Percentiles rank a stretch among this genome's conserved stretches.
Evolutionary conservation across 2,888 invertebrate genomes (phyloP).

Genomic region (Athripsodes cinereus): DNA sequence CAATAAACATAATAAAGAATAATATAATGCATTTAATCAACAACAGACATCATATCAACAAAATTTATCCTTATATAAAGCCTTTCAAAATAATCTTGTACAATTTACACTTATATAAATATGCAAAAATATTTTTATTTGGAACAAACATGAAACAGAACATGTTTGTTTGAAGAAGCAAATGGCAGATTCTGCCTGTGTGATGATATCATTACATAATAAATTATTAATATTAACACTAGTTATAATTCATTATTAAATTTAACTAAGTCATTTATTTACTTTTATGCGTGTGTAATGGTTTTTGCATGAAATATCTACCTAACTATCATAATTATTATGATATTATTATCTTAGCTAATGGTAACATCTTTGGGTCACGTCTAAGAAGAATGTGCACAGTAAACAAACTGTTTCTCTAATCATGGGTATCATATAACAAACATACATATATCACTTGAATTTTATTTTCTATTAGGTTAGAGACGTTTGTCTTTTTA

Average conservation of each 20-base stretch:
- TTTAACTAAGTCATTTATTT: too few relatives aligned
- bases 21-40: not conserved
- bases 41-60: not conserved
- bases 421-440: too few relatives aligned
- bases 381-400: too few relatives aligned
- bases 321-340: not conserved
- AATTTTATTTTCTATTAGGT: too few relatives aligned
- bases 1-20: not conserved
- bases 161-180: not conserved
- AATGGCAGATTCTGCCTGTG: not conserved
- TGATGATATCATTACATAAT: not conserved
- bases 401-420: too few relatives aligned
- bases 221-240: too few relatives aligned
- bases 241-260: too few relatives aligned
- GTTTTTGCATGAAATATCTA: too few relatives aligned
- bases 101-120: conserved; percentile 17
- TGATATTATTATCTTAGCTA: conserved; percentile 1
- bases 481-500: too few relatives aligned
- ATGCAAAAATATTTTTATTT: conserved; percentile 14
- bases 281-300: too few relatives aligned
- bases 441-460: too few relatives aligned
- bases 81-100: conserved; percentile 7
- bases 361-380: not conserved
- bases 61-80: not conserved
- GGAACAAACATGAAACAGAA: not conserved